phyloP scores from a whole-genome alignment of 2,797 vertebrate species.

The Tokudaia tokunoshimensis region DNA sequence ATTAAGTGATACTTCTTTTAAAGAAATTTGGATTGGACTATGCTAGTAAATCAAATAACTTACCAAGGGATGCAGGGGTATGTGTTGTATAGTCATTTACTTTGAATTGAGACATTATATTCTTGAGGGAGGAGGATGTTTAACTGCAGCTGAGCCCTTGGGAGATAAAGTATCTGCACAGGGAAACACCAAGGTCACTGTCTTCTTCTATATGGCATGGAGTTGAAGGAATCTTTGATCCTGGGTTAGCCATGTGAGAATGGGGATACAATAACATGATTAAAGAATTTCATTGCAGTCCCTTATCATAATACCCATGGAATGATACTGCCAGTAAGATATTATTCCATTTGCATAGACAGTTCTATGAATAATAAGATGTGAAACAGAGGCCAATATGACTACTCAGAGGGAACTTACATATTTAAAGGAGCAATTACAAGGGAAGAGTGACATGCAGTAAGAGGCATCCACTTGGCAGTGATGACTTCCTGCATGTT shows the following conservation, averaged over 20 bases:
- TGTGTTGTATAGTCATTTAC: neutral
- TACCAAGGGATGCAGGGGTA: neutral
- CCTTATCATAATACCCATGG: neutral
- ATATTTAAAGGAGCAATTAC: neutral
- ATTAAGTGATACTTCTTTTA: constrained; percentile 43
- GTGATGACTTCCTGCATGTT: neutral
- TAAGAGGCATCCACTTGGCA: neutral
- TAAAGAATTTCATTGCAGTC: neutral
- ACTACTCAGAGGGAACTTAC: neutral
- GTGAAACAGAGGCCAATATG: neutral
- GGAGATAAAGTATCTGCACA: neutral
- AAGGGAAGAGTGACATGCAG: neutral
- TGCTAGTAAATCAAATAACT: neutral
- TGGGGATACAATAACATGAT: neutral
- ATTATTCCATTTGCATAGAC: neutral
- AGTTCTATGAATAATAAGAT: neutral
- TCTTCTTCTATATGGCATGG: neutral
- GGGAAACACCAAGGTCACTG: neutral
- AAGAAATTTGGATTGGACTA: neutral
- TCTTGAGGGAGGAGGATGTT: neutral
- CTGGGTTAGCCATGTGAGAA: neutral
- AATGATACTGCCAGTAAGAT: neutral
- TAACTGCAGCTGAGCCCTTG: neutral
- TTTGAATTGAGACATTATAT: neutral
- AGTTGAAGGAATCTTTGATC: neutral